Base-by-base conservation (phyloP, 2,888 invertebrate species). In the Eupithecia insigniata region DNA sequence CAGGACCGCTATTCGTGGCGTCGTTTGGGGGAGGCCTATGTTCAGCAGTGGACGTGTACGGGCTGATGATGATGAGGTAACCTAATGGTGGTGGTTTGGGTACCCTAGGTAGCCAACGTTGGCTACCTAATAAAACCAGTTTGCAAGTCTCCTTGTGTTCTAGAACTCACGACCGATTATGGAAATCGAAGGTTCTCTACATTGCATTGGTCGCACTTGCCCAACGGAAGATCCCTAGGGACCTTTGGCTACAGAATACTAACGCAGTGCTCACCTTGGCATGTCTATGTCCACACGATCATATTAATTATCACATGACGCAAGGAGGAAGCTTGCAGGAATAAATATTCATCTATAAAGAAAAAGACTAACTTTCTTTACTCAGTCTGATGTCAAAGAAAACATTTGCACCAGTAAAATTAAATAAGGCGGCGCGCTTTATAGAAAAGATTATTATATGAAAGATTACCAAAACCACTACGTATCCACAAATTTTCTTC, bases 401-500 rank as follows among this genome's bases (percentile, higher is more conserved):
- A 76, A 78, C 78, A 80, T 82, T 83, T 80, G 81, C 70, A 46
- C 81, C 82, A 81, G n/a, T 34, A 64, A 26, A 81, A 81, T 81
- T 82, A 81, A 79, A 70, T 71, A 64, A 74, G 84, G 70, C 72
- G 66, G 77, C 82, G 80, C 51, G 30, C 34, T 73, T 79, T 80
- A 83, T 81, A 81, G 79, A 77, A 80, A 79, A 77, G 82, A 84
- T 89, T 86, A 85, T 51, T 87, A 86, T 84, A 87, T 83, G 34
- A 64, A 64, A 39, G 64, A 36, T 64, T 36, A 55, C 55, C 1
- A 10, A 22, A 62, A 64, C n/a, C 36, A 34, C 62, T 39, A 32
- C 34, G 61, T 83, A 84, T 83, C 85, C 84, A 87, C 85, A 86
- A 83, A 84, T 86, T 87, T 83, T 83, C 70, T 78, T 81, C 74